Conservation (phyloP, 64 coral and sea anemone genomes). For the Pachyseris speciosa region DNA sequence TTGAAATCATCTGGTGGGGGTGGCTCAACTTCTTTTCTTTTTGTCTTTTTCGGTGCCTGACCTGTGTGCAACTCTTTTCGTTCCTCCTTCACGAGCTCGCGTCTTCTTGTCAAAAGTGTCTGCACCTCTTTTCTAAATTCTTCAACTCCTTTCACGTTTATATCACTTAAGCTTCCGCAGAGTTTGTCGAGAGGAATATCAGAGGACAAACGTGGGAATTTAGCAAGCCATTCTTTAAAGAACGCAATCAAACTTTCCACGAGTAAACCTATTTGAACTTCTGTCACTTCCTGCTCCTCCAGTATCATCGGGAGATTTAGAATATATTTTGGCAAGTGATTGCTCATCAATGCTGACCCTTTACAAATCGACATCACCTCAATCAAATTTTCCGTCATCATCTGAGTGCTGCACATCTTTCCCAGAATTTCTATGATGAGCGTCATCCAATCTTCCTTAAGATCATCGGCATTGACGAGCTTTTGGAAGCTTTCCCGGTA, state of each 20-base stretch:
- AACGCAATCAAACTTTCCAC: constrained; percentile 61
- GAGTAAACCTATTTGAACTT: constrained; percentile 4
- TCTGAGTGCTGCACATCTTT: constrained; percentile 61
- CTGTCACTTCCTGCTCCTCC: constrained; percentile 58
- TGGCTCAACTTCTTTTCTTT: neutral
- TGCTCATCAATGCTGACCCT: constrained; percentile 41
- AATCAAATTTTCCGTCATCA: constrained; percentile 80
- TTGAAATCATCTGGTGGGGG: constrained; percentile 77
- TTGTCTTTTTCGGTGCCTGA: neutral
- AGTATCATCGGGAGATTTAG: constrained; percentile 67
- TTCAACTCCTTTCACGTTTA: constrained; percentile 16
- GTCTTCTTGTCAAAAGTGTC: constrained; percentile 43
- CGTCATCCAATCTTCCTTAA: constrained; percentile 78
- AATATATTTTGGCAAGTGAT: constrained; percentile 74
- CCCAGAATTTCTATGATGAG: constrained; percentile 47
- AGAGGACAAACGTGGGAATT: constrained; percentile 49
- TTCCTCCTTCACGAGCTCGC: constrained; percentile 21
- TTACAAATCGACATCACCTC: constrained; percentile 70
- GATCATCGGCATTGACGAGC: constrained; percentile 61
- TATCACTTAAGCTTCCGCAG: constrained; percentile 49
- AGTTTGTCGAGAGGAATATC: constrained; percentile 71
- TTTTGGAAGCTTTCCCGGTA: constrained; percentile 66
- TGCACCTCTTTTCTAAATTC: constrained; percentile 66
- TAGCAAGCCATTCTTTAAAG: constrained; percentile 76
- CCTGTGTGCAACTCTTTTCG: constrained; percentile 10